These are phyloP conservation scores for Falco punctatus DNA, from an alignment of 2,113 vertebrate species.

Conservation along the genomic window DNA sequence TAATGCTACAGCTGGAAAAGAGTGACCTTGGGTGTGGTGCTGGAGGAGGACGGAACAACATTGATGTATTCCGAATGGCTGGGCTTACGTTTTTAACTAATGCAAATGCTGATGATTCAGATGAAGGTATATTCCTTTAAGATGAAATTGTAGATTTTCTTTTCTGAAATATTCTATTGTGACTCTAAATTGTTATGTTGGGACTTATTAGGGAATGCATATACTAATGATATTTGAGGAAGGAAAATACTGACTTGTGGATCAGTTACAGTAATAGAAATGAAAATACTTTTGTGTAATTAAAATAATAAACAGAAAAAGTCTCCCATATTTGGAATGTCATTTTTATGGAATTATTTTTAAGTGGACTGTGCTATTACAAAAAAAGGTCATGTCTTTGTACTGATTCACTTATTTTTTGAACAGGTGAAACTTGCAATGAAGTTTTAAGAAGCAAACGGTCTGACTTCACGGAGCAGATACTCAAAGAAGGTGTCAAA, in stretches of 20 bases:
- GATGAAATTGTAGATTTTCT: not conserved
- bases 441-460: slow-evolving; percentile 72
- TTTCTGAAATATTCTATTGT: not conserved
- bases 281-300: not conserved
- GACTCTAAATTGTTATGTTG: not conserved
- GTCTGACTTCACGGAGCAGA: slow-evolving; percentile 2
- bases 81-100: slow-evolving; percentile 93
- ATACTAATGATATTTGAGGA: not conserved
- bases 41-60: slow-evolving; percentile 86
- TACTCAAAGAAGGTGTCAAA: slow-evolving; percentile 61
- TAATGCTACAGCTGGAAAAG: slow-evolving; percentile 81
- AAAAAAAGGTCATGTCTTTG: not conserved
- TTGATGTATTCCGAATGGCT: slow-evolving; percentile 83
- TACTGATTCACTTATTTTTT: not conserved
- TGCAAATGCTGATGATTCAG: slow-evolving; percentile 75
- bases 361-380: not conserved
- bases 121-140: slow-evolving; percentile 53
- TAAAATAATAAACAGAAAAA: not conserved
- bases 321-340: not conserved
- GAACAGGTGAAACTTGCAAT: slow-evolving; percentile 69
- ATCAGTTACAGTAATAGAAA: not conserved
- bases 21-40: slow-evolving; percentile 91
- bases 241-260: not conserved
- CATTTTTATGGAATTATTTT: not conserved
- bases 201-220: not conserved